A percentile compares a stretch with the other conserved stretches of the same genome.
Conservation (phyloP, 2,797 vertebrate species). For the Sorex maritimensis region DNA sequence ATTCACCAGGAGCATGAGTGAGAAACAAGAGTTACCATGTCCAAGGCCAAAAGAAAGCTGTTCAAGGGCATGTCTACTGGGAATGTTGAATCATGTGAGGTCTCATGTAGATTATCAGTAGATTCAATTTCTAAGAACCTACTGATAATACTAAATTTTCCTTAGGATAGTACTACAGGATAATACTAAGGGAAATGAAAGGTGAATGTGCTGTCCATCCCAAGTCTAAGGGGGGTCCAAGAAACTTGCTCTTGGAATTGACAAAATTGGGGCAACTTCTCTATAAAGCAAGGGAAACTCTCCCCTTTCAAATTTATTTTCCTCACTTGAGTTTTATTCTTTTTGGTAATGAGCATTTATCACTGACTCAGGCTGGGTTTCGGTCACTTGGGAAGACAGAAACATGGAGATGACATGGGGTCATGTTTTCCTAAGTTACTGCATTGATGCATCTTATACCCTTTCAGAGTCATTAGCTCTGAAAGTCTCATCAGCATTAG, state of each 20-base stretch:
- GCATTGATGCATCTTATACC: neutral
- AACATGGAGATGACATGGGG: neutral
- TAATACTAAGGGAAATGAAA: rapidly evolving
- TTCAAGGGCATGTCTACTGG: neutral
- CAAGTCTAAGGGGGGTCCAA: no score
- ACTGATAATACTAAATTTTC: neutral
- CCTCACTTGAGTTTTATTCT: neutral
- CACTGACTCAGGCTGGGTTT: neutral
- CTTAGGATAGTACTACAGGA: no score
- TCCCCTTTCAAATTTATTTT: neutral
- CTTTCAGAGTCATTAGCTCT: neutral
- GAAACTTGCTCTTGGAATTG: neutral
- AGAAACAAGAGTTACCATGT: neutral
- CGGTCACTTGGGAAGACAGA: neutral
- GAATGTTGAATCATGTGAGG: neutral
- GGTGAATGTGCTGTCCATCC: neutral
- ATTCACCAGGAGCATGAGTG: neutral
- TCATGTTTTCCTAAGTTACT: neutral
- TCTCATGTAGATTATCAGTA: no score
- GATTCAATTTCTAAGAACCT: neutral
- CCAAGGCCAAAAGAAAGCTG: neutral
- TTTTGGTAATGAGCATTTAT: neutral
- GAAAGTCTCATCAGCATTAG: no score
- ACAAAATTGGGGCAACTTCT: neutral
- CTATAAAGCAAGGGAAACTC: neutral